Evolutionary conservation across 2,113 vertebrate species (phyloP), one percentile per base, ranked within the genome.

Genomic region (Lichenostomus cassidix): DNA sequence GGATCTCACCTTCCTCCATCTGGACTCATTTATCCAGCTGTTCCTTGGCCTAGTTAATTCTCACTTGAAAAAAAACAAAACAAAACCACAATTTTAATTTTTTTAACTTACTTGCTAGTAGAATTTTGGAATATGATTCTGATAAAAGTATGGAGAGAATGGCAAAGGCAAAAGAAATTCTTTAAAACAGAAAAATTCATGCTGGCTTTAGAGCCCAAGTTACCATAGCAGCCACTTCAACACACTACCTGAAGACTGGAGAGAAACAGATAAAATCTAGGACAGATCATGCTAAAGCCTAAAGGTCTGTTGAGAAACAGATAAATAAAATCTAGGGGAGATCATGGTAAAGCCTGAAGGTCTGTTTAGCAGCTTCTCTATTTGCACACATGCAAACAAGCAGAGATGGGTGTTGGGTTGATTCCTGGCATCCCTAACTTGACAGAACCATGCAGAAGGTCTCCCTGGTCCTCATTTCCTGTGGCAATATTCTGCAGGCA

Each of bases 151-250:
- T 15, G 22, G 27, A 70, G 50, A 79, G 27, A 60, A 77, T 24
- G 20, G 42, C 25, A 85, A 85, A 25, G n/a, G 46, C 47, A 88
- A 91, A 91, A 55, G 22, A 37, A 92, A 74, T 80, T 67, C 31
- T 67, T n/a, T 28, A 28, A 55, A 69, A 68, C 5, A 74, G 41
- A 90, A 91, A 39, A 6, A 46, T 12, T 55, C 64, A 12, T 85
- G 16, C 27, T 62, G 58, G 47, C 24, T 83, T 64, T 80, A 9
- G 1, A 56, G 55, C 29, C 1, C 2, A 83, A 80, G 70, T 93
- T 97, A 65, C 94, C 68, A 92, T 78, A 93, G 94, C 88, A 96
- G 92, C 73, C 0, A 83, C 68, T 83, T 70, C 50, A 71, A 52
- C 58, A 41, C 31, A 22, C 15, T 71, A 92, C 76, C 65, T 92